Evolutionary conservation across 2,888 invertebrate species (phyloP).

Genomic region (Amphimallon solstitiale): DNA sequence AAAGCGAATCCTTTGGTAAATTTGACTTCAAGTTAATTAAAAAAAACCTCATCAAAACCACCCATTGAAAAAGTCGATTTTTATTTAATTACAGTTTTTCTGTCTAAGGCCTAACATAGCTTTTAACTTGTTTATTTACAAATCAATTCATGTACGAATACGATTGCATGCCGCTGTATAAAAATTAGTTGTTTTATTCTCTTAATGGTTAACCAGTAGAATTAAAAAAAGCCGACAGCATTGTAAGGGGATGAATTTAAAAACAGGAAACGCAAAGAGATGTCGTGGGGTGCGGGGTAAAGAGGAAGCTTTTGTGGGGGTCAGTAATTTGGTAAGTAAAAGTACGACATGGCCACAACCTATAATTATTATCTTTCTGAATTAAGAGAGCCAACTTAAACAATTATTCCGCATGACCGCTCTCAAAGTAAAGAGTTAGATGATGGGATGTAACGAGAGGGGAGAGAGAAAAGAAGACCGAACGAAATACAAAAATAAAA

Average conservation of each 20-base stretch:
- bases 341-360: constrained; percentile 17
- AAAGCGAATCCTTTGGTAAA: no score
- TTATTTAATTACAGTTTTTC: no score
- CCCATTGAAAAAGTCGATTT: no score
- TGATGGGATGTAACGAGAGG: not conserved
- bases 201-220: no score
- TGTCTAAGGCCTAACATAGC: no score
- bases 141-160: no score
- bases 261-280: constrained; percentile 1
- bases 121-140: no score
- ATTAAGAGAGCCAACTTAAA: constrained; percentile 22
- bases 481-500: no score
- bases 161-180: no score
- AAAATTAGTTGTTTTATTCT: no score
- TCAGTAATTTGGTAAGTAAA: constrained; percentile 12
- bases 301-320: not conserved
- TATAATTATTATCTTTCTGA: constrained; percentile 40
- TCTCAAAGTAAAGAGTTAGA: constrained; percentile 30
- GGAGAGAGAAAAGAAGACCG: not conserved
- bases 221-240: not conserved
- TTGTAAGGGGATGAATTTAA: constrained; percentile 23
- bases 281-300: not conserved
- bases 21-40: no score
- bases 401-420: constrained; percentile 37
- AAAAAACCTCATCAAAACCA: no score